phyloP scores from a whole-genome alignment of 2,113 vertebrate species.

The Marmota flaviventris region DNA sequence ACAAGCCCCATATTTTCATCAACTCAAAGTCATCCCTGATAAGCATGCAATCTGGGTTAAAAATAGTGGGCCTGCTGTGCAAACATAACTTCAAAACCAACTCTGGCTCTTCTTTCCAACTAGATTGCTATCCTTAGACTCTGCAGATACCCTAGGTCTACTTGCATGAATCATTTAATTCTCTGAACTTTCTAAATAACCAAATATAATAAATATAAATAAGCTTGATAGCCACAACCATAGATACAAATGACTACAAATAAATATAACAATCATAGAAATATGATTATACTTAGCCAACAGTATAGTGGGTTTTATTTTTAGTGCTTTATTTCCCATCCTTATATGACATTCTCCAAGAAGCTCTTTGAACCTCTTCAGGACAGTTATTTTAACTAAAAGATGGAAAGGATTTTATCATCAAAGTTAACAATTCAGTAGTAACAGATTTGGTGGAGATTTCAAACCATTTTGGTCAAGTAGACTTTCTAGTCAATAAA shows the following conservation, averaged over 20 bases:
- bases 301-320: not conserved
- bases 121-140: not conserved
- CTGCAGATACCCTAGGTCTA: not conserved
- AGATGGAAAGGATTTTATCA: not conserved
- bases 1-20: not conserved
- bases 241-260: not conserved
- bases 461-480: conserved; percentile 1
- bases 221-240: not conserved
- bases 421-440: conserved; percentile 37
- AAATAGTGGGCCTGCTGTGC: not conserved
- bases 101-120: not conserved
- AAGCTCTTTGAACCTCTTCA: conserved; percentile 25
- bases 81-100: not conserved
- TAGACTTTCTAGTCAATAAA: not conserved
- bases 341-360: conserved; percentile 23
- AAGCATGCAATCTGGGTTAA: not conserved
- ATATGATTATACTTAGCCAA: not conserved
- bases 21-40: not conserved
- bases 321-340: conserved; percentile 18
- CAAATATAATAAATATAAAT: not conserved
- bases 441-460: not conserved
- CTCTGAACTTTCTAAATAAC: conserved; percentile 41
- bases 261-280: not conserved
- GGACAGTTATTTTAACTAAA: conserved; percentile 53
- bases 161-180: not conserved